A percentile compares a stretch with the other conserved stretches of the same genome.
Conservation (phyloP, 2,888 invertebrate species). For the Parnassius apollo region DNA sequence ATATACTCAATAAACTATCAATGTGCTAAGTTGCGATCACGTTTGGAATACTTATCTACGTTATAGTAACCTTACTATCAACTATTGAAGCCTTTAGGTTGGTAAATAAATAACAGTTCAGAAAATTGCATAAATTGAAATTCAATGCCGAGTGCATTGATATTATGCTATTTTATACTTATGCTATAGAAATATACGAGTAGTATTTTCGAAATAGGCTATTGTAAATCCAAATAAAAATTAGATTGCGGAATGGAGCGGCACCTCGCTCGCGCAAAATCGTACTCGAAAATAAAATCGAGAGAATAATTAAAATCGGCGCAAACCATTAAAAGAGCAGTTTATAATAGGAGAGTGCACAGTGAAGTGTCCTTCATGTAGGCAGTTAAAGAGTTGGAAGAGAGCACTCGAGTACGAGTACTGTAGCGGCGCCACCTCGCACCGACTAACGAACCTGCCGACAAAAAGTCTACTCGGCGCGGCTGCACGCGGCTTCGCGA, state of each 20-base stretch:
- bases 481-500: constrained; percentile 40
- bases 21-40: constrained; percentile 5
- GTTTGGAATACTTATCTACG: constrained; percentile 1
- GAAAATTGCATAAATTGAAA: no score
- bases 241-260: constrained; percentile 24
- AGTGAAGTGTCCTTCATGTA: constrained; percentile 77
- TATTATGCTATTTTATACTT: no score
- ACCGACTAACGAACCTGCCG: constrained; percentile 74
- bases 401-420: constrained; percentile 73
- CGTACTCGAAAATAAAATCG: constrained; percentile 55
- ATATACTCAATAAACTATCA: constrained; percentile 9
- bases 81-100: neutral
- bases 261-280: constrained; percentile 33
- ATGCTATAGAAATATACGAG: neutral
- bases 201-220: neutral
- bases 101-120: no score
- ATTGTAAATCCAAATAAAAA: constrained; percentile 5
- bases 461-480: constrained; percentile 56
- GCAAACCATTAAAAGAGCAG: constrained; percentile 79
- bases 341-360: constrained; percentile 79
- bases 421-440: constrained; percentile 73
- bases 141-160: no score
- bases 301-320: constrained; percentile 75
- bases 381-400: constrained; percentile 81
- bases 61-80: neutral